These are phyloP conservation scores for Agapostemon virescens DNA, from an alignment of 2,888 invertebrate species.

Conservation along the genomic window DNA sequence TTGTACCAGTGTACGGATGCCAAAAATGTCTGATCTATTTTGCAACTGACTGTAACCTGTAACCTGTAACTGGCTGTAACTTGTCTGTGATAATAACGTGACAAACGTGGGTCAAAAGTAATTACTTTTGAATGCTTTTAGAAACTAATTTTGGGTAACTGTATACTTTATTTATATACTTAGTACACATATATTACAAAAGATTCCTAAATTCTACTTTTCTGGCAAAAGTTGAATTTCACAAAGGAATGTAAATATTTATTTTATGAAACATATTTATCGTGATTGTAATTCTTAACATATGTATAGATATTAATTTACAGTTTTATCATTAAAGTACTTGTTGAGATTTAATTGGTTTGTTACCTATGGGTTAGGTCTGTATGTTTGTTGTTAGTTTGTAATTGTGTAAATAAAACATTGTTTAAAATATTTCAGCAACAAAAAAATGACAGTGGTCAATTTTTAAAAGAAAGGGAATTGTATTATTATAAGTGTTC, in stretches of 20 bases:
- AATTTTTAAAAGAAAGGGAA: not conserved
- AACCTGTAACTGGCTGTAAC: not conserved
- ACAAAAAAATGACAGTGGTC: not conserved
- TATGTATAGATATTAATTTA: not conserved
- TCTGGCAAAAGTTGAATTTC: not conserved
- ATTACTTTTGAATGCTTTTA: not conserved
- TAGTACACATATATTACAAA: not conserved
- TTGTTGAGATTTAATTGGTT: not conserved
- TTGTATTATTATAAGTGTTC: not conserved
- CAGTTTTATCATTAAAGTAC: not conserved
- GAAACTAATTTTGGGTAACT: not conserved
- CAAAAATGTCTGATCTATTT: not conserved
- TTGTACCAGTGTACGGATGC: not conserved
- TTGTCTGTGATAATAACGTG: not conserved
- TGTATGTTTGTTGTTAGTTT: not conserved
- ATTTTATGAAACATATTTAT: not conserved
- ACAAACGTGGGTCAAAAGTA: constrained; percentile 2
- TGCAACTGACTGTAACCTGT: not conserved
- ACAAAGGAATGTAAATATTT: not conserved
- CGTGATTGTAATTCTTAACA: not conserved
- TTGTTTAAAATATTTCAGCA: not conserved
- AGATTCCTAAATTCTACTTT: not conserved
- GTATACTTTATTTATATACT: not conserved
- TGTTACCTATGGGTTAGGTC: not conserved
- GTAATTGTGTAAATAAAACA: not conserved